Evolutionary conservation across 2,113 vertebrate genomes (phyloP), one percentile per base, ranked within the genome.

Genomic region (Leucopsar rothschildi): DNA sequence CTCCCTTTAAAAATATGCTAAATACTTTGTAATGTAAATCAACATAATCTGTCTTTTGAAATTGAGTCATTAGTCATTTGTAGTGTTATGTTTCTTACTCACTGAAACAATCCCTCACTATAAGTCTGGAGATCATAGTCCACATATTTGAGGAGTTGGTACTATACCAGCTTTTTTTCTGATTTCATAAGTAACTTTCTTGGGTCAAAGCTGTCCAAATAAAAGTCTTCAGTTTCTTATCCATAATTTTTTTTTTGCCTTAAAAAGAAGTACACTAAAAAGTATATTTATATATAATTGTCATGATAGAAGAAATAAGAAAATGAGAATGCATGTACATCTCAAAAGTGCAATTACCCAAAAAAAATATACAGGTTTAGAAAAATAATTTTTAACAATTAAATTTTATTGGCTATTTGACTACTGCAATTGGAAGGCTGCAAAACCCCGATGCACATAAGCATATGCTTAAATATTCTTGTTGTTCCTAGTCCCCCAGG

Each of bases 101-200:
- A 56, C 4, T 31, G 20, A 60, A 50, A 56, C 2, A 78, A 52
- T 39, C 5, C 7, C 20, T 13, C 23, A 33, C 6, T 91, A 72
- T 40, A 85, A 31, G 13, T 42, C 12, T 65, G 57, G 35, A 40
- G 29, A 56, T 56, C 21, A 52, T 28, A 39, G 13, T 57, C 6
- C 11, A 45, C 5, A 18, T 84, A 42, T 47, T 39, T 65, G 18
- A 82, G 45, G 61, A 61, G 31, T 0, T 56, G 10, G 25, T 75
- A 61, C 7, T 0, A 3, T 15, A 65, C 4, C 7, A 53, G 3
- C 0, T 63, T 76, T 42, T 79, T 29, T 6, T 71, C 47, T 1
- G 1, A 35, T 56, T 78, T 65, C 55, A n/a, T 16, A 24, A 6
- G 21, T 8, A 72, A 25, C 15, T 28, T 60, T 42, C 15, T 28